Conservation (phyloP, 2,797 vertebrate species). For the Sebastes iracundus region DNA sequence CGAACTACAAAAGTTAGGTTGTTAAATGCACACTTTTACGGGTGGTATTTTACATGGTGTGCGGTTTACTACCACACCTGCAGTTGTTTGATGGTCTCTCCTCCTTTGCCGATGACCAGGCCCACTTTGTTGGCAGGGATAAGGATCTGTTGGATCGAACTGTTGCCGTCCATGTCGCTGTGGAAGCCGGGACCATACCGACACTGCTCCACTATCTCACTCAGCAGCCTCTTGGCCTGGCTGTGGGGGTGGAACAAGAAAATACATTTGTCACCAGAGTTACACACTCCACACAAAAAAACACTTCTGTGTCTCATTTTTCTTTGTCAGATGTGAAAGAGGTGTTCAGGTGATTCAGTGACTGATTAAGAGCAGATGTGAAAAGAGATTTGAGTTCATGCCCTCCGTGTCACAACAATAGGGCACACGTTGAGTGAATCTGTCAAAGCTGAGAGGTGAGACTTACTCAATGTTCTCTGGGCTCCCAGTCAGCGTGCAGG, state of each 20-base stretch:
- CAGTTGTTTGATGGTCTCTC: slow-evolving; percentile 97
- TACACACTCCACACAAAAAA: slow-evolving; percentile 22
- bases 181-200: slow-evolving; percentile 97
- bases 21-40: neutral
- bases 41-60: neutral
- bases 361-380: slow-evolving; percentile 35
- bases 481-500: slow-evolving; percentile 95
- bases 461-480: slow-evolving; percentile 99
- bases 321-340: slow-evolving; percentile 37
- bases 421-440: slow-evolving; percentile 42
- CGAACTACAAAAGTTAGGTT: neutral
- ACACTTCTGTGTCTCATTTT: slow-evolving; percentile 1
- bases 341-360: slow-evolving; percentile 48
- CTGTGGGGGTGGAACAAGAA: slow-evolving; percentile 72
- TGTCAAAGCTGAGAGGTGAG: slow-evolving; percentile 6
- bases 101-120: slow-evolving; percentile 98
- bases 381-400: slow-evolving; percentile 38
- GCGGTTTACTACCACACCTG: slow-evolving; percentile 82
- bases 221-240: slow-evolving; percentile 95
- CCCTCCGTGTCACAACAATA: slow-evolving; percentile 37
- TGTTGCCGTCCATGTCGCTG: slow-evolving; percentile 91
- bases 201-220: slow-evolving; percentile 98
- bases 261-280: slow-evolving; percentile 33
- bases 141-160: slow-evolving; percentile 94
- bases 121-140: slow-evolving; percentile 99